These are phyloP conservation scores for Dastarcus helophoroides DNA, from an alignment of 2,888 invertebrate species.

Conservation along the genomic window DNA sequence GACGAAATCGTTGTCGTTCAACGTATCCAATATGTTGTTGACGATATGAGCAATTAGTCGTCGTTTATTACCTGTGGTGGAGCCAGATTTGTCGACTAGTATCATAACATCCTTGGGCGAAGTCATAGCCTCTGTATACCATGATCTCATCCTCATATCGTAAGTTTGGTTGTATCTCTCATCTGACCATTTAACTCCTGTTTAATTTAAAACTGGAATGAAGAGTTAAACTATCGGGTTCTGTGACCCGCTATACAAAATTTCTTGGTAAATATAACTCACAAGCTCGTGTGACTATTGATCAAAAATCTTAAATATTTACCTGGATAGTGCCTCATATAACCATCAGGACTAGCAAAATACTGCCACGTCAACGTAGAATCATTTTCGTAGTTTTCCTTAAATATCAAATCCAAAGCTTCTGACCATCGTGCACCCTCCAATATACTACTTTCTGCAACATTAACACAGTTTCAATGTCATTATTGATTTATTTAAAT, in stretches of 20 bases:
- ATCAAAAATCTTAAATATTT: no score
- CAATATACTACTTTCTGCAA: constrained; percentile 65
- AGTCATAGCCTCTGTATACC: constrained; percentile 97
- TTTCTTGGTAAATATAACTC: no score
- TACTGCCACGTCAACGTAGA: constrained; percentile 95
- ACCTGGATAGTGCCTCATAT: constrained; percentile 94
- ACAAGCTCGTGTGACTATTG: no score
- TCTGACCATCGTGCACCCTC: constrained; percentile 93
- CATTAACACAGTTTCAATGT: constrained; percentile 1
- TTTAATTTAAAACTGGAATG: constrained; percentile 7
- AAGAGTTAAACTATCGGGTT: no score
- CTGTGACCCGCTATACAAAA: no score
- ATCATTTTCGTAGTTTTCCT: constrained; percentile 71
- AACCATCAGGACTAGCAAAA: constrained; percentile 92
- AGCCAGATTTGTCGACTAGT: constrained; percentile 54
- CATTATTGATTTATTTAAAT: neutral
- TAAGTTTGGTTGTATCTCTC: constrained; percentile 55
- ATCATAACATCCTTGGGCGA: constrained; percentile 89
- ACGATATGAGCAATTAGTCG: constrained; percentile 81
- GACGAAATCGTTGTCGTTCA: constrained; percentile 96
- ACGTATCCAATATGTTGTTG: constrained; percentile 83
- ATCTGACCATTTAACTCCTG: constrained; percentile 59
- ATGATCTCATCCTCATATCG: constrained; percentile 86
- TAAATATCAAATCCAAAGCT: constrained; percentile 79
- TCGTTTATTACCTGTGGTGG: constrained; percentile 52